Conservation (phyloP, 2,797 vertebrate species). For the Dryobates pubescens region DNA sequence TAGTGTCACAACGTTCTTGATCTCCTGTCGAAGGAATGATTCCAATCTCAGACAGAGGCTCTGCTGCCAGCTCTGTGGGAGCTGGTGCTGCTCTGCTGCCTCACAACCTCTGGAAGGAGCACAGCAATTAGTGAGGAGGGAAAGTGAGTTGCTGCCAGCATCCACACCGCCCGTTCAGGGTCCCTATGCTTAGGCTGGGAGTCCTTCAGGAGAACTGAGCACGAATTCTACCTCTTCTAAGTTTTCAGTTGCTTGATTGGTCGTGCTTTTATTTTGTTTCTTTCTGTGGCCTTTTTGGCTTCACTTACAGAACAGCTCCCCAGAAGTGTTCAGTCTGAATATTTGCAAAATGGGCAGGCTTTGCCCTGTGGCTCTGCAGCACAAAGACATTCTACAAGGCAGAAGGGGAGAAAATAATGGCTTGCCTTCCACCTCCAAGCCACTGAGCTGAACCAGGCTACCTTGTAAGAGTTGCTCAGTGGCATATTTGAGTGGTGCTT, state of each 20-base stretch:
- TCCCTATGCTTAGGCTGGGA: background rate
- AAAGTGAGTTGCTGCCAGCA: background rate
- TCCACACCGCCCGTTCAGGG: background rate
- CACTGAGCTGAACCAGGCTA: background rate
- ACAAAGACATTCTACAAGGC: background rate
- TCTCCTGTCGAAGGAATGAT: background rate
- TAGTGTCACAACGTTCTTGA: background rate
- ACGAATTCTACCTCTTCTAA: background rate
- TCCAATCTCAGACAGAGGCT: background rate
- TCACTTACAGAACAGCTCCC: background rate
- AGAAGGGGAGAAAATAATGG: background rate
- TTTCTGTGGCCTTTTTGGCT: background rate
- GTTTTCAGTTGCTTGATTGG: background rate
- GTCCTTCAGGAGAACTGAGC: background rate
- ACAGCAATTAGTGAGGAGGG: background rate
- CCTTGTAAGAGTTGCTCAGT: background rate
- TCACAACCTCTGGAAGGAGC: background rate
- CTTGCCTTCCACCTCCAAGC: background rate
- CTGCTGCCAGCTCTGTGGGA: background rate
- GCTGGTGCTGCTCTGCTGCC: background rate
- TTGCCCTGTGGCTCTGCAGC: background rate
- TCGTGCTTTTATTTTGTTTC: fast-evolving
- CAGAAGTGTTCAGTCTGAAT: background rate
- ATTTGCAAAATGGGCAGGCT: background rate
- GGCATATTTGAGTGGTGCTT: background rate